A percentile compares a stretch with the other conserved stretches of the same genome.
Conservation (phyloP, 2,113 vertebrate species). For the Boleophthalmus pectinirostris region DNA sequence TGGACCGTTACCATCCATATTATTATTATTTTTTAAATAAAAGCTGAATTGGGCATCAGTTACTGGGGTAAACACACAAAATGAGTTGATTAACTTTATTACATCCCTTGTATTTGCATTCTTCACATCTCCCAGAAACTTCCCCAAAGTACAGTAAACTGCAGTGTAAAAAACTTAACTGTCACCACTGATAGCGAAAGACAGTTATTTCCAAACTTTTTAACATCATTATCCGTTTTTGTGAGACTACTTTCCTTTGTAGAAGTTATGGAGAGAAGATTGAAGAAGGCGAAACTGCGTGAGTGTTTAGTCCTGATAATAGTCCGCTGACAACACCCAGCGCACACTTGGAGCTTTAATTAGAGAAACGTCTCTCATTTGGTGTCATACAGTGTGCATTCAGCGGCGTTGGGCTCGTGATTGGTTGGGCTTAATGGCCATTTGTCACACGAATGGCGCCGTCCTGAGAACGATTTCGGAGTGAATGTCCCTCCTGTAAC, state of each 20-base stretch:
- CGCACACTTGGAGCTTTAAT: constrained; percentile 60
- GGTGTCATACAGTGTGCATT: constrained; percentile 44
- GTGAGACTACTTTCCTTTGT: constrained; percentile 65
- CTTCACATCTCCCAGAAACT: not conserved
- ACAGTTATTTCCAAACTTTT: constrained; percentile 22
- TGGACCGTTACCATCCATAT: not conserved
- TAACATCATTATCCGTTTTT: constrained; percentile 57
- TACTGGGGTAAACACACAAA: not conserved
- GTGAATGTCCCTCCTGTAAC: constrained; percentile 50
- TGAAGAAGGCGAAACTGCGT: constrained; percentile 16
- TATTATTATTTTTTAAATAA: not conserved
- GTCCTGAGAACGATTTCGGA: constrained; percentile 57
- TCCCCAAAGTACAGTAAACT: not conserved
- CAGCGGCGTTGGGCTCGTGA: constrained; percentile 36
- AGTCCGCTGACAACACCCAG: constrained; percentile 32
- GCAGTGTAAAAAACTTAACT: not conserved
- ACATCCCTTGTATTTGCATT: not conserved
- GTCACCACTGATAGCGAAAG: constrained; percentile 5
- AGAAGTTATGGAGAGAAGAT: constrained; percentile 46
- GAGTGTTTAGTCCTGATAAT: constrained; percentile 72
- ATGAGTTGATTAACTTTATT: not conserved
- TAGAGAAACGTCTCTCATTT: constrained; percentile 61
- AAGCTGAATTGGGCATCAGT: not conserved
- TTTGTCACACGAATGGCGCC: constrained; percentile 64
- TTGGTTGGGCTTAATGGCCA: constrained; percentile 67